Conservation (phyloP, 2,113 vertebrate genomes). For the Fulmarus glacialis region DNA sequence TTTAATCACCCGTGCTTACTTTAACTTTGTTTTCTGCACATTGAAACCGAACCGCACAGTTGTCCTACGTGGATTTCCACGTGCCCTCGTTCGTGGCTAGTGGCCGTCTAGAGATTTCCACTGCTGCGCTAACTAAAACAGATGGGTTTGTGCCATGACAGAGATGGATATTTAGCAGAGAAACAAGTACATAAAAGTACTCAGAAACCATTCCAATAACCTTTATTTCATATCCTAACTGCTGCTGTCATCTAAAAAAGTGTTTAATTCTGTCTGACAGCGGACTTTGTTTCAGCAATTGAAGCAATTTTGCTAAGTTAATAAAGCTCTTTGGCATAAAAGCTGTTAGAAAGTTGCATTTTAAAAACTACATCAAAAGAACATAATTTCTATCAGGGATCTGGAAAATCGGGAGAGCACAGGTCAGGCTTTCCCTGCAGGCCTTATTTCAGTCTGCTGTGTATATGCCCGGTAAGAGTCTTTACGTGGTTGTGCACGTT, state of each 20-base stretch:
- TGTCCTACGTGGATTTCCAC: background rate
- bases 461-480: background rate
- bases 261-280: background rate
- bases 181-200: background rate
- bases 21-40: background rate
- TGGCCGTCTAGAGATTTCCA: background rate
- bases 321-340: background rate
- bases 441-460: background rate
- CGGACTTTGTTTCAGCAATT: background rate
- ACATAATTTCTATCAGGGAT: accelerated
- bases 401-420: background rate
- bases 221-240: background rate
- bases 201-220: background rate
- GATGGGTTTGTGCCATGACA: background rate
- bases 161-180: background rate
- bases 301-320: background rate
- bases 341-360: background rate
- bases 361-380: background rate
- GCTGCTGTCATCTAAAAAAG: background rate
- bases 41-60: background rate
- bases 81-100: background rate
- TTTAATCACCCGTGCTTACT: background rate
- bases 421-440: background rate
- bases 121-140: background rate
- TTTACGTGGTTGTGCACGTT: background rate